Evolutionary conservation across 2,797 vertebrate species (phyloP), one percentile per base, ranked within the genome.

Genomic region (Zenarchopterus dispar): DNA sequence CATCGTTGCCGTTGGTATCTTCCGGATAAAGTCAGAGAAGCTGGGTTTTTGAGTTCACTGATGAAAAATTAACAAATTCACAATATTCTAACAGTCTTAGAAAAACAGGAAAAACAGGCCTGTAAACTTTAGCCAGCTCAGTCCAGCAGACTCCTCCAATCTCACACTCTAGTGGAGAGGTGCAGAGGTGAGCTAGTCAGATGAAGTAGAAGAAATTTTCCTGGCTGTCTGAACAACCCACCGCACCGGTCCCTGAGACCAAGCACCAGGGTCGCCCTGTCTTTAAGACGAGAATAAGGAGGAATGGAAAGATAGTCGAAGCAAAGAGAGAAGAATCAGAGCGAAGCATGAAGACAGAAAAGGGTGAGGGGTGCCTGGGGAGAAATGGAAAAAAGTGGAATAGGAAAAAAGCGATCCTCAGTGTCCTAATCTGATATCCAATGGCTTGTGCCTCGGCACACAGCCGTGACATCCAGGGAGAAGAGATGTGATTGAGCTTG

Each of bases 141-240:
- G 76, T 61, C 55, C 62, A 1, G 51, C 45, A 5, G 50, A 74
- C 71, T 84, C 73, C 67, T 50, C 70, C 77, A 90, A 90, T 91
- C 88, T 90, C 84, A 85, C 89, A 85, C 80, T 88, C 86, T 86
- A 83, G 83, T 88, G 82, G 82, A 89, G 77, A 84, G 82, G 74
- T 78, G 80, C 74, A 83, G 78, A 82, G 81, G 80, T 80, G 74
- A 84, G 61, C 56, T 63, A 74, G 76, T 86, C 68, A 62, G 67
- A 79, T 70, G 73, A 80, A 84, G 79, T 61, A 74, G 76, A 62
- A 73, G 52, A 61, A 80, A 70, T 86, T 87, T 84, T 82, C 76
- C 82, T 58, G 78, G 63, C 73, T 82, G 84, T 88, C 82, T 89
- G 81, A 89, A 74, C 85, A 82, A 65, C 74, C 70, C 62, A 39